Evolutionary conservation across 53 echinoderm and acorn worm genomes (phyloP).

Genomic region (Paracentrotus lividus): DNA sequence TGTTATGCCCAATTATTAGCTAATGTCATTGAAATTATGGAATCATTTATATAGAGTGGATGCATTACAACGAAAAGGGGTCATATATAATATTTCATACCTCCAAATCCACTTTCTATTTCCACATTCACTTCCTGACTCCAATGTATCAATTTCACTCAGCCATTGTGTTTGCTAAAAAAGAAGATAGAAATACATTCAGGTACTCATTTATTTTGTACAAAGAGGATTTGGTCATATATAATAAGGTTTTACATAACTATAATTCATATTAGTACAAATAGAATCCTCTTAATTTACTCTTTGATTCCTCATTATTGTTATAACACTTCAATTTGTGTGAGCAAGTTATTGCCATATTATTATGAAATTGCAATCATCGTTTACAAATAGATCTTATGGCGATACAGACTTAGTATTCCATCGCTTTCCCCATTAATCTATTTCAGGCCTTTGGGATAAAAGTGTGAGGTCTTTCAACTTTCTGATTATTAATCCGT

Average conservation of each 20-base stretch:
- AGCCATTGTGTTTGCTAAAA: neutral
- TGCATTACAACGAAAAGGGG: neutral
- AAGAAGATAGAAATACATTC: neutral
- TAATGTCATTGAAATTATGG: conserved; percentile 16
- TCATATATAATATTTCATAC: neutral
- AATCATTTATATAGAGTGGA: neutral
- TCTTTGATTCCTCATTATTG: too few species aligned
- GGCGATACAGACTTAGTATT: neutral
- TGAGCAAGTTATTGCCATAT: too few species aligned
- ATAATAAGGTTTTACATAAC: neutral
- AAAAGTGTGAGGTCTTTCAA: conserved; percentile 34
- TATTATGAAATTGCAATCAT: too few species aligned
- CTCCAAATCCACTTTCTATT: neutral
- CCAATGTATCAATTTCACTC: neutral
- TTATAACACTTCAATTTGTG: too few species aligned
- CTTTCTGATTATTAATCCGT: conserved; percentile 40
- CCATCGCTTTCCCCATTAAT: neutral
- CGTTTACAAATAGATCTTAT: neutral
- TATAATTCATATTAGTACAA: too few species aligned
- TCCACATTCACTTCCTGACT: neutral
- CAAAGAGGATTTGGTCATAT: neutral
- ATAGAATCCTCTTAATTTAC: too few species aligned
- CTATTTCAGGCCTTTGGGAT: conserved; percentile 9
- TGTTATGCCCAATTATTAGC: neutral
- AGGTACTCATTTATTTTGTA: neutral